Conservation (phyloP, 2,888 invertebrate species). For the Ditula angustiorana region DNA sequence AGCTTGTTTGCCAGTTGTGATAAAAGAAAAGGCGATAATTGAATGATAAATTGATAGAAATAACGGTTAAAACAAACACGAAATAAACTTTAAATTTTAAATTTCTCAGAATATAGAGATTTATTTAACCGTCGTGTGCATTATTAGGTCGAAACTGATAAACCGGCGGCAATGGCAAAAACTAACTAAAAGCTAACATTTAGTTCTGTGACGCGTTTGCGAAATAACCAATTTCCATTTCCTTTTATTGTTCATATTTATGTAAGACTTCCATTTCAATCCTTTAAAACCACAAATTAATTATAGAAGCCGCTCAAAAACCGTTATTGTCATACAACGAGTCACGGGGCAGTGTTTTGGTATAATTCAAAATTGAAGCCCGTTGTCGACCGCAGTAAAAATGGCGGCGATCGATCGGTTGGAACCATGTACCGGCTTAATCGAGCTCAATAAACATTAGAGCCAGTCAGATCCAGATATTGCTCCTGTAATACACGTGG, state of each 20-base stretch:
- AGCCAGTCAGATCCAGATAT: background rate
- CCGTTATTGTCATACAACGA: background rate
- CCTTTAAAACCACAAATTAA: background rate
- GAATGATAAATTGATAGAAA: background rate
- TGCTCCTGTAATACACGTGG: background rate
- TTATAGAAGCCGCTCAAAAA: background rate
- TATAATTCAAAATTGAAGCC: too few species aligned
- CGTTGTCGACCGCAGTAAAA: background rate
- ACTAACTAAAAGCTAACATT: too few species aligned
- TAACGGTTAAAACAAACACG: background rate
- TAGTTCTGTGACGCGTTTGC: too few species aligned
- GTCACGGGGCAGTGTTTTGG: background rate
- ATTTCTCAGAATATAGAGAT: too few species aligned
- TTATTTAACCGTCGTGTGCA: too few species aligned
- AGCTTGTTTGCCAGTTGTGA: background rate
- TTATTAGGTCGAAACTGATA: too few species aligned
- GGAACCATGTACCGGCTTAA: background rate
- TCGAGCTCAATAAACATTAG: background rate
- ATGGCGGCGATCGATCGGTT: background rate
- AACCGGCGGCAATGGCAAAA: too few species aligned
- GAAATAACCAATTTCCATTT: too few species aligned
- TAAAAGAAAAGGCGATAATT: background rate
- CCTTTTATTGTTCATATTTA: too few species aligned
- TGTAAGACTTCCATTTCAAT: background rate
- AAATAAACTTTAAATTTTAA: too few species aligned